Evolutionary conservation across 2,888 invertebrate species (phyloP).

Genomic region (Chaetogeoica ovagalla): DNA sequence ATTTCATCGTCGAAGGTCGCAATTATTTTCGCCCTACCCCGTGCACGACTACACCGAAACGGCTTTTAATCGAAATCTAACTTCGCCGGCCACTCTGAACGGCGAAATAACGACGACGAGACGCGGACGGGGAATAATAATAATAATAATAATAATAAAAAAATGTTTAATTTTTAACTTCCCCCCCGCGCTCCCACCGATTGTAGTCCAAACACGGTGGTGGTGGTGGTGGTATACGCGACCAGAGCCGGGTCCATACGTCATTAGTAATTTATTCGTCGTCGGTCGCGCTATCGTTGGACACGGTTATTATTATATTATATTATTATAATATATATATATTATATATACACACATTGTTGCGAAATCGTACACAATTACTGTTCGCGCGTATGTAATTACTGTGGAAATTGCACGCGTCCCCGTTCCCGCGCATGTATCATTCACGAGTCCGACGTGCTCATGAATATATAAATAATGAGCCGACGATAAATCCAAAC

Average conservation of each 20-base stretch:
- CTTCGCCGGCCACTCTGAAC: too few species aligned
- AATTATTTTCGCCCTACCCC: too few species aligned
- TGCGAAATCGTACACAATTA: constrained; percentile 46
- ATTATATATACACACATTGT: not conserved
- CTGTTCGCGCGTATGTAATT: not conserved
- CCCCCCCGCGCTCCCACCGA: too few species aligned
- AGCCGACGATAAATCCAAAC: constrained; percentile 27
- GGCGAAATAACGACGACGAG: too few species aligned
- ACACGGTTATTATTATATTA: not conserved
- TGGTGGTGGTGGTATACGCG: too few species aligned
- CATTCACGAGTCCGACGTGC: not conserved
- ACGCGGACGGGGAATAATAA: too few species aligned
- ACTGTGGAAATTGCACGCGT: constrained; percentile 13
- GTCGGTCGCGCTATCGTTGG: not conserved
- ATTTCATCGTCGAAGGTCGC: too few species aligned
- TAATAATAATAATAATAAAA: too few species aligned
- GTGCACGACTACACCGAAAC: too few species aligned
- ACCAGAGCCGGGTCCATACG: not conserved
- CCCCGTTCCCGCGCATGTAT: not conserved
- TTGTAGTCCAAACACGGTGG: not conserved
- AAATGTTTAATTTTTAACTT: constrained; percentile 31
- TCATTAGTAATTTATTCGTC: constrained; percentile 32
- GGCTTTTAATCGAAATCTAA: too few species aligned
- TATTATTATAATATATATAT: not conserved
- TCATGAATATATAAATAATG: constrained; percentile 46